Evolutionary conservation across 1,140 invertebrate genomes (phyloP), one percentile per base, ranked within the genome.

Genomic region (Eumeta japonica): DNA sequence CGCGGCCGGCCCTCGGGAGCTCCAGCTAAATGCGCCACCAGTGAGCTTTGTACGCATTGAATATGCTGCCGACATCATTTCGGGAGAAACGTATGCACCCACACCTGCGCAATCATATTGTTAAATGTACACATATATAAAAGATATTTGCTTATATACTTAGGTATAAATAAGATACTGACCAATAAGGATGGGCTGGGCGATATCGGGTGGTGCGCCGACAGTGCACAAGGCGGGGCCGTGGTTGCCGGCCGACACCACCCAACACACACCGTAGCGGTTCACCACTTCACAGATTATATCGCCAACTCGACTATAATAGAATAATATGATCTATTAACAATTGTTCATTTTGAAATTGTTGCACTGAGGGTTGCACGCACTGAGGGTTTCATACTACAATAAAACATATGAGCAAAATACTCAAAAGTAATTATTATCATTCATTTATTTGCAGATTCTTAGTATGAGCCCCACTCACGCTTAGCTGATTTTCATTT

Each of bases 51-150:
- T 84, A 33, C 89, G 80, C 65, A 97, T 79, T 0, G 92, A 91
- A 79, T 98, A 97, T 62, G 95, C 92, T 4, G 94, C 91, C 35
- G 85, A 76, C 92, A 97, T 97, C 95, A 98, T 98, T 45, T 96
- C 91, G 3, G 94, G 90, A 0, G 94, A 96, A 28, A 98, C 92
- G 72, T 95, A 97, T 28, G 96, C 95, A 28, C 94, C 95, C 27
- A 98, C 92, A 24, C 91, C 87, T 83, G 50, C 7, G 44, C 40
- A 47, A 3, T n/a, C n/a, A 35, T 1, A 30, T 10, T 30, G 13
- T 24, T 24, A 24, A 24, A 24, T 7, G 20, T 24, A n/a, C n/a
- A 7, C n/a, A 24, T 24, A n/a, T 24, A n/a, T 24, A 24, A 24
- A n/a, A n/a, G n/a, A n/a, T n/a, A n/a, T n/a, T n/a, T n/a, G n/a